Evolutionary conservation across 2,888 invertebrate genomes (phyloP).

Genomic region (Drosophila fulvimacula): DNA sequence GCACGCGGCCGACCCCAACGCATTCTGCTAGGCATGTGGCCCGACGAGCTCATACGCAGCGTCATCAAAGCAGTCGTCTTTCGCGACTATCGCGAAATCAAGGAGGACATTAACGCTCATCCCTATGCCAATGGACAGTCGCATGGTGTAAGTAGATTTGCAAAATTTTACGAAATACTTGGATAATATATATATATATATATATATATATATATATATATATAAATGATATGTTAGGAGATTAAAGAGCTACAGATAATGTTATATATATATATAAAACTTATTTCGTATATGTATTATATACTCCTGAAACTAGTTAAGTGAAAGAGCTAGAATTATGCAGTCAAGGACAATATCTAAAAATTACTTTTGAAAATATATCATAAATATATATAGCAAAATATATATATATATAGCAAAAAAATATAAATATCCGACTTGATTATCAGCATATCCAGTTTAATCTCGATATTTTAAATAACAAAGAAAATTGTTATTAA

Average conservation of each 20-base stretch:
- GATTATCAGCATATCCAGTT: neutral
- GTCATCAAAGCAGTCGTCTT: constrained; percentile 96
- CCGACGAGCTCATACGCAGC: constrained; percentile 96
- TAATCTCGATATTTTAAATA: neutral
- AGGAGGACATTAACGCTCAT: constrained; percentile 88
- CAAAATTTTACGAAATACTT: neutral
- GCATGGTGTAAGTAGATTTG: constrained; percentile 66
- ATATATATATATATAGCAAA: neutral
- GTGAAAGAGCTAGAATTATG: too few species aligned
- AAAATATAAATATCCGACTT: neutral
- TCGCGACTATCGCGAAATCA: constrained; percentile 93
- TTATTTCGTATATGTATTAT: neutral
- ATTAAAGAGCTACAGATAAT: neutral
- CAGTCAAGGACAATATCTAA: too few species aligned
- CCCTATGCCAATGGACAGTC: constrained; percentile 84
- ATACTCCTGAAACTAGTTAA: too few species aligned
- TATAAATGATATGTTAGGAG: neutral
- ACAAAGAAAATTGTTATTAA: neutral
- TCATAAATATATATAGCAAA: too few species aligned
- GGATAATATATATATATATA: neutral
- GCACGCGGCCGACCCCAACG: constrained; percentile 96
- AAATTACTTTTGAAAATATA: too few species aligned
- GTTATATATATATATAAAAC: too few species aligned
- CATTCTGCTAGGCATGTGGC: constrained; percentile 96
- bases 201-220: too few species aligned